phyloP scores from a whole-genome alignment of 2,888 invertebrate genomes.

The Dinocampus coccinellae region DNA sequence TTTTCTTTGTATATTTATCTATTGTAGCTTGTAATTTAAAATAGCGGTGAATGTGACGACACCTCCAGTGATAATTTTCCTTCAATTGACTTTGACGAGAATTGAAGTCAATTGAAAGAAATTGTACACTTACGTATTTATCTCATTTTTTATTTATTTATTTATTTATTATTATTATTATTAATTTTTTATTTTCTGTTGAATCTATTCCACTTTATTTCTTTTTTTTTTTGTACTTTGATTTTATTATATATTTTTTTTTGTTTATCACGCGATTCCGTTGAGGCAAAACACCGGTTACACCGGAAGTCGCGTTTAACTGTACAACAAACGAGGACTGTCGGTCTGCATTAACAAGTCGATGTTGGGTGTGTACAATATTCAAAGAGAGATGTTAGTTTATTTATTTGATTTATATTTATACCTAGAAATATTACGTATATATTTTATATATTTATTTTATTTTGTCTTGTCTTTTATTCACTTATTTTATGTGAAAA shows the following conservation, averaged over 20 bases:
- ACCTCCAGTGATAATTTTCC: slow-evolving; percentile 7
- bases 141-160: no score
- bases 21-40: slow-evolving; percentile 19
- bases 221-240: background rate
- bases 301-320: slow-evolving; percentile 36
- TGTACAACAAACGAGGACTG: slow-evolving; percentile 22
- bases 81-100: slow-evolving; percentile 8
- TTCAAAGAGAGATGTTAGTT: background rate
- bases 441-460: no score
- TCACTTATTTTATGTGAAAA: background rate
- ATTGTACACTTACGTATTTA: background rate
- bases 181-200: background rate
- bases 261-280: slow-evolving; percentile 29
- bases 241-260: background rate
- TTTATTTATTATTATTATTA: no score
- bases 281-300: slow-evolving; percentile 31
- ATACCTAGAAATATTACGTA: background rate
- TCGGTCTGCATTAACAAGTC: slow-evolving; percentile 13
- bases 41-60: slow-evolving; percentile 9
- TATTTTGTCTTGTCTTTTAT: background rate
- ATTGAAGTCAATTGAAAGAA: slow-evolving; percentile 17
- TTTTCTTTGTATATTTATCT: background rate
- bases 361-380: slow-evolving; percentile 12
- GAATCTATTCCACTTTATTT: background rate
- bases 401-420: background rate